Evolutionary conservation across 2,888 invertebrate genomes (phyloP), one percentile per base, ranked within the genome.

Genomic region (Andrena hattorfiana): DNA sequence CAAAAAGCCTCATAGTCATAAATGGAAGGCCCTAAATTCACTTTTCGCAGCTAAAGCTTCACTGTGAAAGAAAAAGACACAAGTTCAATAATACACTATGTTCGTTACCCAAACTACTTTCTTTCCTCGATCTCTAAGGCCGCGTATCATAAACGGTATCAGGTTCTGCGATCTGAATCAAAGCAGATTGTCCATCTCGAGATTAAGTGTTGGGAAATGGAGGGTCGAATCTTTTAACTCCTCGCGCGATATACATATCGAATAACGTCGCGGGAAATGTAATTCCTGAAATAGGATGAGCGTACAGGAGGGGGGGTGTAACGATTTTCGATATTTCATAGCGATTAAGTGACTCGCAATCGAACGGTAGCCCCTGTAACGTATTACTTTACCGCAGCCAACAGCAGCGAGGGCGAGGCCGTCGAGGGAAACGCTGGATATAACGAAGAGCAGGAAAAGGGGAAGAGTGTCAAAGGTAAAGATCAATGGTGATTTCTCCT

Each of bases 271-370:
- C 10, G 28, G 23, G 51, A 59, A 67, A 73, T 66, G 62, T 60
- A 59, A 81, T 78, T 51, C 20, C 13, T 28, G 69, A 70, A 80
- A 68, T 69, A 54, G 77, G 66, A 60, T 80, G 64, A 51, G 35
- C 64, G 20, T 20, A 6, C 48, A 67, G n/a, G n/a, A n/a, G 8
- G 28, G 35, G 51, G 56, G 51, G 54, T 56, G 67, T 81, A 83
- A 83, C 83, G 83, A 81, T 83, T 83, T 83, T 81, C 83, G 83
- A 77, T 83, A 81, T 70, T 67, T 77, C 70, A 76, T 48, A 60
- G 66, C 70, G 83, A 81, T 83, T 81, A 81, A 83, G 59, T 69
- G 73, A 83, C 72, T 81, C 68, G 83, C 62, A 76, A 83, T 83
- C 80, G 80, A 68, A 71, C 71, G 23, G 63, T 66, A 62, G 60